Percentiles rank a stretch among this genome's conserved stretches.
phyloP scores from a whole-genome alignment of 2,888 invertebrate species.

The Holacanthella duospinosa region DNA sequence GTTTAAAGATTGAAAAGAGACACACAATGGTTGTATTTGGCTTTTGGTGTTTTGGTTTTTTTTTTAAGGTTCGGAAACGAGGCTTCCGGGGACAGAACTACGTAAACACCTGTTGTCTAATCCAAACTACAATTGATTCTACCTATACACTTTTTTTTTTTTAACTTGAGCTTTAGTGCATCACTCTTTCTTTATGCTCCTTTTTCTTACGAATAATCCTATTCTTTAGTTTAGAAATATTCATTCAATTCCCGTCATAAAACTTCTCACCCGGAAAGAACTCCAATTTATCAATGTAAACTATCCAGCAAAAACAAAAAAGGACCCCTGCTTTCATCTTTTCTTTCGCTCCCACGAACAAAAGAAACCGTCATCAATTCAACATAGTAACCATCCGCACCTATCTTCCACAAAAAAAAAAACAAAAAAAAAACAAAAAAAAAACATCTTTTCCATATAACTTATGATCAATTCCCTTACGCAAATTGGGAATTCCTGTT shows the following conservation, averaged over 20 bases:
- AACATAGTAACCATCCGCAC: too few relatives aligned
- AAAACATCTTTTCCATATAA: too few relatives aligned
- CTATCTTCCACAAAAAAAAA: too few relatives aligned
- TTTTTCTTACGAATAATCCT: neutral
- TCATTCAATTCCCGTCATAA: constrained; percentile 31
- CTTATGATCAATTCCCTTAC: too few relatives aligned
- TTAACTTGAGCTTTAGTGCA: neutral
- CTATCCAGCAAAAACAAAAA: constrained; percentile 15
- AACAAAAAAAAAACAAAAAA: too few relatives aligned
- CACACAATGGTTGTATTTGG: too few relatives aligned
- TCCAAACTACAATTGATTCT: constrained; percentile 12
- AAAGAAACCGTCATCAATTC: neutral
- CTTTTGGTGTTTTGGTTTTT: neutral
- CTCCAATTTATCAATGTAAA: constrained; percentile 26
- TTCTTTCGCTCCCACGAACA: neutral
- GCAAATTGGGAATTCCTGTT: too few relatives aligned
- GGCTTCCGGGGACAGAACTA: constrained; percentile 38
- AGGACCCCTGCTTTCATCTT: neutral
- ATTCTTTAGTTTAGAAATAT: constrained; percentile 8
- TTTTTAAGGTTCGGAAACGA: constrained; percentile 28
- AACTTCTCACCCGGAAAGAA: constrained; percentile 30
- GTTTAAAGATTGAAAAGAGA: constrained; percentile 13
- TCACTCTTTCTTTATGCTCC: neutral
- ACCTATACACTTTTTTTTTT: neutral
- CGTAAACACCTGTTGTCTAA: constrained; percentile 38